Evolutionary conservation across 1,140 invertebrate genomes (phyloP), one percentile per base, ranked within the genome.

Genomic region (Atta colombica): DNA sequence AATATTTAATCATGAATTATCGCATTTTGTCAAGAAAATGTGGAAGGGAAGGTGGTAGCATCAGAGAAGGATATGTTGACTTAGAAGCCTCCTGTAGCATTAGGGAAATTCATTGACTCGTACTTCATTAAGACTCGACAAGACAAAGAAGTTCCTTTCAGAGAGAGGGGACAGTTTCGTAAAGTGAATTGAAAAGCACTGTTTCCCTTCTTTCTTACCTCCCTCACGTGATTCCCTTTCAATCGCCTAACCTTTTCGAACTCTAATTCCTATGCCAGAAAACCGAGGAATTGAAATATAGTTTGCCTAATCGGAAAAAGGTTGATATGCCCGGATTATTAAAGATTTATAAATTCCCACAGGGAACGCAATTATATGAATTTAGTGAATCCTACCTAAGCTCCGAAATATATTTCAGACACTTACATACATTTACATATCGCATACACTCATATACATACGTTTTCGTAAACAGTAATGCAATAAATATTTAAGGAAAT

Each of bases 41-140:
- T 39, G 35, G 66, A 12, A 14, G 16, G 39, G 21, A 12, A 16
- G n/a, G 4, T n/a, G 18, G 51, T 28, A 39, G 39, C 18, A 71
- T 53, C 21, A 21, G 63, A 88, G 87, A 61, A 71, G 61, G 25
- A 21, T 49, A 28, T 71, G 12, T 78, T 84, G 55, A 75, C 7
- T 71, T 58, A 75, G 49, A n/a, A 84, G 39, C 21, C 51, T 74
- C 69, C 25, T 69, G n/a, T 87, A 80, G 74, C 81, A 87, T 92
- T 86, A 89, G 72, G 88, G 87, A 90, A 90, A 92, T 91, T 90
- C 58, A 75, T 45, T 31, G 81, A 81, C 69, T 87, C 80, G 87
- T 87, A 80, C 92, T 92, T 91, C 90, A 90, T 92, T 91, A 87
- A 53, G 65, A 86, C 49, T 63, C 85, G 86, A 90, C 87, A 88